A percentile compares a stretch with the other conserved stretches of the same genome.
Evolutionary conservation across 2,888 invertebrate species (phyloP).

Genomic region (Augochlorella aurata): DNA sequence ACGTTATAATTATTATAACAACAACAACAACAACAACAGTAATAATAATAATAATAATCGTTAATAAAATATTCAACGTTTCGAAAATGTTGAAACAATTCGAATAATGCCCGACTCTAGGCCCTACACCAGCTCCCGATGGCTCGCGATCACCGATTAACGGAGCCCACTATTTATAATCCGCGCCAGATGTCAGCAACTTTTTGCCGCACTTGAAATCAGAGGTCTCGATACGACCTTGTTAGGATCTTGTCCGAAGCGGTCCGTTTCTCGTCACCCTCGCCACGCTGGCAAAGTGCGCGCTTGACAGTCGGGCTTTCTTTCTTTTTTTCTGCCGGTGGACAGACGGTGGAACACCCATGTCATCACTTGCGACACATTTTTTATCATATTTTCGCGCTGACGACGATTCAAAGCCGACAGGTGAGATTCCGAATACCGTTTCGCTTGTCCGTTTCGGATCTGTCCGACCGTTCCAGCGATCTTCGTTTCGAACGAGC

Average conservation of each 20-base stretch:
- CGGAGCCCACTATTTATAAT: constrained; percentile 30
- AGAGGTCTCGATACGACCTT: constrained; percentile 43
- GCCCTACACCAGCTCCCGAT: neutral
- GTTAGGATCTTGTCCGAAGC: constrained; percentile 31
- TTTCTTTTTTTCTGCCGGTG: neutral
- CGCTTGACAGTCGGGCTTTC: constrained; percentile 7
- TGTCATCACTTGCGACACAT: constrained; percentile 45
- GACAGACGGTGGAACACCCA: constrained; percentile 20
- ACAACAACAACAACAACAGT: no score
- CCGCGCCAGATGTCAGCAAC: neutral
- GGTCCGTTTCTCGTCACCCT: constrained; percentile 22
- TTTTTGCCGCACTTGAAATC: constrained; percentile 34
- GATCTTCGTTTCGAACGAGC: constrained; percentile 10
- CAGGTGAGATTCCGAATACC: constrained; percentile 28
- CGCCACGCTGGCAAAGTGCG: neutral
- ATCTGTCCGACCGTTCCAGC: neutral
- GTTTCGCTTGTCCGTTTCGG: constrained; percentile 6
- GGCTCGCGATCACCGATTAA: constrained; percentile 8
- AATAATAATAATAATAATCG: no score
- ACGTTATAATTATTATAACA: no score
- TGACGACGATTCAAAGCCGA: constrained; percentile 31
- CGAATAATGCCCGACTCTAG: no score
- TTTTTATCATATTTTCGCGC: constrained; percentile 34
- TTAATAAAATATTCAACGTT: no score
- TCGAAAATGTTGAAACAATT: no score